A percentile compares a stretch with the other conserved stretches of the same genome.
Conservation (phyloP, 2,888 invertebrate genomes). For the Gastracanthus pulcherrimus region DNA sequence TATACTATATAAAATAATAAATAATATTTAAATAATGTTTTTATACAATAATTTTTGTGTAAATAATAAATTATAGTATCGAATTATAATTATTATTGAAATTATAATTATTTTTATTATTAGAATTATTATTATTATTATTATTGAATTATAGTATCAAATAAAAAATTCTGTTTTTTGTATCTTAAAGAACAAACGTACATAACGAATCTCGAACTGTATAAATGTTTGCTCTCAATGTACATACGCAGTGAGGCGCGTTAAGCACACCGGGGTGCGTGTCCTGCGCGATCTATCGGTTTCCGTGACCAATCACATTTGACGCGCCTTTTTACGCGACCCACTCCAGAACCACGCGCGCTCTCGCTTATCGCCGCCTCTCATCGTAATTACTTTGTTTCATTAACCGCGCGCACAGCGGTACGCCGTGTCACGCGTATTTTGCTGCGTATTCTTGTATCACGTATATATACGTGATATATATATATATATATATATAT, state of each 20-base stretch:
- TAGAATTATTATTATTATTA: not conserved
- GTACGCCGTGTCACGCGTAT: not conserved
- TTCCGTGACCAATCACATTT: conserved; percentile 46
- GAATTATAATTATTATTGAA: no score
- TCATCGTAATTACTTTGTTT: conserved; percentile 52
- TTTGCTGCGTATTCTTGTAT: not conserved
- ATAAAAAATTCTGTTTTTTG: no score
- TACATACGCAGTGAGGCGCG: not conserved
- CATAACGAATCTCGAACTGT: not conserved
- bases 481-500: no score
- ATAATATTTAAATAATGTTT: no score
- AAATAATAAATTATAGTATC: no score
- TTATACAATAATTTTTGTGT: no score
- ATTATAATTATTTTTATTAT: no score
- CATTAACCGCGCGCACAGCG: conserved; percentile 26
- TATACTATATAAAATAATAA: no score
- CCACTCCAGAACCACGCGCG: not conserved
- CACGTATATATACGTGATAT: not conserved
- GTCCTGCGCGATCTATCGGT: conserved; percentile 9
- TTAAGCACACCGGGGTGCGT: not conserved
- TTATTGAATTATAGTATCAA: not conserved
- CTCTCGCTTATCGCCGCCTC: conserved; percentile 30
- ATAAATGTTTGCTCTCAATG: not conserved
- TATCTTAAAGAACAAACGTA: not conserved
- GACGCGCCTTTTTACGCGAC: conserved; percentile 33